phyloP scores from a whole-genome alignment of 2,797 vertebrate species.

The Diglossa cyanea region DNA sequence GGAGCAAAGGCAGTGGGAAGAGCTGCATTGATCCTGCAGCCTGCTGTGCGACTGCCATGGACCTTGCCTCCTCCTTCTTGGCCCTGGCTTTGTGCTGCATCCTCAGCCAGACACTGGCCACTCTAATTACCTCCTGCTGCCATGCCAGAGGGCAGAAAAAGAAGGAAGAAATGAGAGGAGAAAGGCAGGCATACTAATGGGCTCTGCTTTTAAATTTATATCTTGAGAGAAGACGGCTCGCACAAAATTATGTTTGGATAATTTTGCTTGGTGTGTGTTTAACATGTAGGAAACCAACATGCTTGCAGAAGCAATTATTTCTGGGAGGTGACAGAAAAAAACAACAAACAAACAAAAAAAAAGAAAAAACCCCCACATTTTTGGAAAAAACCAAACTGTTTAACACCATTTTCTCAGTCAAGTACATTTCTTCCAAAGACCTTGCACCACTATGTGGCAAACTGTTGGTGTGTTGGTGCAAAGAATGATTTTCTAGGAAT shows the following conservation, averaged over 20 bases:
- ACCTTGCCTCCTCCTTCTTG: background rate
- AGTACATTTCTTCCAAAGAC: background rate
- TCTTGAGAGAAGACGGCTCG: background rate
- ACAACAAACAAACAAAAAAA: background rate
- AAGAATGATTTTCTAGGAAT: background rate
- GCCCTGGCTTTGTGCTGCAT: background rate
- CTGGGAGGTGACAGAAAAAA: background rate
- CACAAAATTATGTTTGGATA: background rate
- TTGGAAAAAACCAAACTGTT: background rate
- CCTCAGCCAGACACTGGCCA: background rate
- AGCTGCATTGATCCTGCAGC: background rate
- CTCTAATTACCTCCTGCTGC: background rate
- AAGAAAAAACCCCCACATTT: accelerated
- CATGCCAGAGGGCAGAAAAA: background rate
- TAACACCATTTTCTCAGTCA: background rate
- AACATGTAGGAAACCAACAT: background rate
- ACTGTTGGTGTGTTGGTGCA: background rate
- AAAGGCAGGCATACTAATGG: background rate
- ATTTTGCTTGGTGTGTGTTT: background rate
- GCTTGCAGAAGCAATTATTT: background rate
- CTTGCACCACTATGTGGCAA: background rate
- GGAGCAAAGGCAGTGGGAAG: background rate
- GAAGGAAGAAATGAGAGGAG: background rate
- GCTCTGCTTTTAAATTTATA: background rate
- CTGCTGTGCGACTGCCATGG: background rate